Evolutionary conservation across 1,140 invertebrate species (phyloP), one percentile per base, ranked within the genome.

Genomic region (Anoplophora glabripennis): DNA sequence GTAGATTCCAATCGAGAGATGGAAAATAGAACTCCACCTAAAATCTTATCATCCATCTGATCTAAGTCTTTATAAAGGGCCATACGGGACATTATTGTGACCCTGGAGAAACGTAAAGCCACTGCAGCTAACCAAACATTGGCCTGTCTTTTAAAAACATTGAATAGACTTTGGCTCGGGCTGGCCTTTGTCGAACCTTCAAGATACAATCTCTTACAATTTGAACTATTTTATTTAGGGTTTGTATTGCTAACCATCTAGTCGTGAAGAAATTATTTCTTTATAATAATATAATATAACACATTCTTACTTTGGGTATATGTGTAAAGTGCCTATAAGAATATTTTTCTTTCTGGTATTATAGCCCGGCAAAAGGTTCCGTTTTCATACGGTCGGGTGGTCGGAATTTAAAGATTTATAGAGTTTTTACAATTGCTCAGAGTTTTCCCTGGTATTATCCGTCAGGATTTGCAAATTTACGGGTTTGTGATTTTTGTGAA

Each of bases 261-360:
- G 64, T 69, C 70, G 68, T 72, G 61, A 72, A 72, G 70, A 72
- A 72, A 72, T 72, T 72, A 72, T 61, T 72, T 70, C 68, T 72
- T 70, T 72, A 70, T 72, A 72, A 70, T 70, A 72, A 69, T 70
- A 70, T 72, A 70, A 70, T 70, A 70, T 72, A 70, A 71, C 69
- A 69, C 67, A 65, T 69, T 69, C 58, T 35, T 33, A 52, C 45
- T 62, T 56, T 51, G 37, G 47, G 55, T 53, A 41, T 44, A 36
- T 33, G 28, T 12, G 11, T 36, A 21, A 62, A 63, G 56, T 63
- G 57, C 64, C 63, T 61, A 42, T 57, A 53, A 46, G 63, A 48
- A 59, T 62, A 59, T 59, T 57, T 61, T 59, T 42, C 47, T 58
- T 59, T 55, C 36, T 15, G 8, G 17, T 61, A 60, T 66, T 60